A percentile compares a stretch with the other conserved stretches of the same genome.
These are phyloP conservation scores for Pseudanteris insignis DNA, from an alignment of 2,888 invertebrate genomes.

Conservation along the genomic window DNA sequence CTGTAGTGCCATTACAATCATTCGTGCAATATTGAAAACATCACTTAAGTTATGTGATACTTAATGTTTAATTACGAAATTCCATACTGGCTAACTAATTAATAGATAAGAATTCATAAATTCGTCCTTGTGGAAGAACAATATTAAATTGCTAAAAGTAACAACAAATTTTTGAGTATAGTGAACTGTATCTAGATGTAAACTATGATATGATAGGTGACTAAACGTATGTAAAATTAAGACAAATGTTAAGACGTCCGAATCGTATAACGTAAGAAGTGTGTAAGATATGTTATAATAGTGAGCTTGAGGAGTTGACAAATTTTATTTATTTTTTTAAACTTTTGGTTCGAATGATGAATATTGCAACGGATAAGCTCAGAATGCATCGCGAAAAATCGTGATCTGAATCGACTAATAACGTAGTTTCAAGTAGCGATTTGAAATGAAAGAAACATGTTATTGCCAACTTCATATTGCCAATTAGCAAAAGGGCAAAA, in stretches of 20 bases:
- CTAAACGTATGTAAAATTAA: conserved; percentile 16
- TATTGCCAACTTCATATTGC: conserved; percentile 15
- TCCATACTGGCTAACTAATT: conserved; percentile 15
- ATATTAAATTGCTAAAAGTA: conserved; percentile 19
- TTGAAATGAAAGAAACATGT: no score
- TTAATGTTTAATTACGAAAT: no score
- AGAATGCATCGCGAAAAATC: background rate
- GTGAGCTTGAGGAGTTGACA: conserved; percentile 16
- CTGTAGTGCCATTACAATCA: conserved; percentile 20
- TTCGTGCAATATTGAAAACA: conserved; percentile 16
- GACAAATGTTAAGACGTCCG: conserved; percentile 30
- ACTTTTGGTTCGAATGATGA: background rate
- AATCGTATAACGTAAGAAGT: conserved; percentile 19
- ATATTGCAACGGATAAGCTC: background rate
- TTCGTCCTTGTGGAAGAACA: conserved; percentile 36
- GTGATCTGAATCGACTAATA: conserved; percentile 13
- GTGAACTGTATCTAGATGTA: conserved; percentile 31
- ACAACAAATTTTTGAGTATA: conserved; percentile 23
- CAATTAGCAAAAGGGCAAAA: conserved; percentile 1
- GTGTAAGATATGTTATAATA: conserved; percentile 22
- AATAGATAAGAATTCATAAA: conserved; percentile 22
- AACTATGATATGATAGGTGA: conserved; percentile 8
- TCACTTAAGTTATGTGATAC: no score
- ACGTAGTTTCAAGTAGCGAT: background rate
- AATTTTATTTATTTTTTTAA: conserved; percentile 34